Conservation (phyloP, 1,140 invertebrate genomes). For the Homarus americanus region DNA sequence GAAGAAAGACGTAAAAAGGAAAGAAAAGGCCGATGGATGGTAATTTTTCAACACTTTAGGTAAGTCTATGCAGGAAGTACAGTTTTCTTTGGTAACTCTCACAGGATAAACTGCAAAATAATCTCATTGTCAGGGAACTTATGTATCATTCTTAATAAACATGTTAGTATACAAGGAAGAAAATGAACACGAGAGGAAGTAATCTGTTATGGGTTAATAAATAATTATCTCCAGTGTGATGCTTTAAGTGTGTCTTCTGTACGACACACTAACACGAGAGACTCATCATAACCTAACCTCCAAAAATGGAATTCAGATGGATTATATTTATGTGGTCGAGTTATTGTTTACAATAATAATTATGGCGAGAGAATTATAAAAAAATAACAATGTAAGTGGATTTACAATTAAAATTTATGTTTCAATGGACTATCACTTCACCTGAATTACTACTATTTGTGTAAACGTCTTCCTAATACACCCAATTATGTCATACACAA, state of each 20-base stretch:
- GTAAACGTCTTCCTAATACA: too few species aligned
- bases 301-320: too few species aligned
- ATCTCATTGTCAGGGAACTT: too few species aligned
- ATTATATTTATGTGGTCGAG: neutral
- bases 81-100: neutral
- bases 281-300: neutral
- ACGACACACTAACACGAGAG: neutral
- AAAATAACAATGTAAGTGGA: neutral
- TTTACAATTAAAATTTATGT: slow-evolving; percentile 10
- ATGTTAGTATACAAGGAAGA: neutral
- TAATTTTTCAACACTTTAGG: neutral
- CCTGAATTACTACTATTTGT: too few species aligned
- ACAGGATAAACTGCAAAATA: neutral
- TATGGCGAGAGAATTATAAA: neutral
- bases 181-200: neutral
- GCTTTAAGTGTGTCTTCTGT: neutral
- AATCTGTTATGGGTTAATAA: neutral
- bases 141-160: neutral
- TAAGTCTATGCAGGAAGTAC: neutral
- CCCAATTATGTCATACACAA: too few species aligned
- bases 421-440: slow-evolving; percentile 4
- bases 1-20: neutral
- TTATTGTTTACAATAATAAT: neutral
- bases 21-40: neutral
- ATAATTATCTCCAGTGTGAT: neutral